A percentile compares a stretch with the other conserved stretches of the same genome.
Evolutionary conservation across 2,797 vertebrate species (phyloP).

Genomic region (Darevskia mixta): DNA sequence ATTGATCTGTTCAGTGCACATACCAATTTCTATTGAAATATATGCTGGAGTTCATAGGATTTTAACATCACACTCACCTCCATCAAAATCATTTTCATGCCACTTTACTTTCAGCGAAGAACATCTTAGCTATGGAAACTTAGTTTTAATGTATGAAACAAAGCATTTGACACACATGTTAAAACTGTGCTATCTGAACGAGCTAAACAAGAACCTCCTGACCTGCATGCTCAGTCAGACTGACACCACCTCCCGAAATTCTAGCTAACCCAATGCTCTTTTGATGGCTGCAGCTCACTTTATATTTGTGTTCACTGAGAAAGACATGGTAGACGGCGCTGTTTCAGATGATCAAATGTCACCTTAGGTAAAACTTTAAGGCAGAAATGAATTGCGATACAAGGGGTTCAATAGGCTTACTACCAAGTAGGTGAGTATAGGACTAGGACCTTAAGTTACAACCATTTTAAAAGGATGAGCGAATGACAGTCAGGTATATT

Average conservation of each 20-base stretch:
- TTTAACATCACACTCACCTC: background rate
- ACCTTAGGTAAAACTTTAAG: conserved; percentile 39
- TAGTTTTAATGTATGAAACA: background rate
- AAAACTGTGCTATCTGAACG: background rate
- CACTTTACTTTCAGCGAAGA: background rate
- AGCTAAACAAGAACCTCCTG: background rate
- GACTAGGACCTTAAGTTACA: background rate
- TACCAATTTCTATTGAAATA: background rate
- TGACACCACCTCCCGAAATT: conserved; percentile 29
- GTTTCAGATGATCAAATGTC: conserved; percentile 36
- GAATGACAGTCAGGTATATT: conserved; percentile 40
- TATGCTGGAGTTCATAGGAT: background rate
- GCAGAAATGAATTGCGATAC: background rate
- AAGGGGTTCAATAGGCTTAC: background rate
- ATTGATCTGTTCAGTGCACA: background rate
- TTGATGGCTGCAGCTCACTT: conserved; percentile 38
- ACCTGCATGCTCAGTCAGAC: background rate
- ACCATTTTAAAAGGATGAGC: conserved; percentile 39
- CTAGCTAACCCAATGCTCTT: conserved; percentile 41
- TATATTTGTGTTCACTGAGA: conserved; percentile 26
- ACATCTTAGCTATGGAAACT: background rate
- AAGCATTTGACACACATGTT: background rate
- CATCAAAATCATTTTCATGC: background rate
- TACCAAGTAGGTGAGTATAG: background rate
- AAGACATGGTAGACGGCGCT: conserved; percentile 19